Base-by-base conservation (phyloP, 2,888 invertebrate genomes). In the Dasysyrphus tricinctus region DNA sequence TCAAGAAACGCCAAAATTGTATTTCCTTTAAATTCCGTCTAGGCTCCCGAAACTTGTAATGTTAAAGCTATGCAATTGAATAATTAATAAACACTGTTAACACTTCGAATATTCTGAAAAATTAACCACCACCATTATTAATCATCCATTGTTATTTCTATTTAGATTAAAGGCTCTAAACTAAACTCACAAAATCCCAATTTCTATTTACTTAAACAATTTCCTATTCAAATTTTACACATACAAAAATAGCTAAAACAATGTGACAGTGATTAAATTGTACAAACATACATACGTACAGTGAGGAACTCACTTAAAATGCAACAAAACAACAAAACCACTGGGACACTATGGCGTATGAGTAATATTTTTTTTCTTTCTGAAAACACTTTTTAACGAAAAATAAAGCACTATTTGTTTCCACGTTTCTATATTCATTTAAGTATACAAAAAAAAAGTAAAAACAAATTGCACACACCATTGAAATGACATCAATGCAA, bases 291-390 rank as follows among this genome's bases (percentile, higher is more conserved):
- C 1, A 49, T 8, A 34, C 7, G 5, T 32, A 34, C 14, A 67
- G 12, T 49, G 16, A 67, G 34, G 14, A 51, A 39, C 12, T 37
- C 14, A 51, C 51, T 37, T 67, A 3, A 5, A 69, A 14, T 3
- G 34, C 12, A 19, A 59, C 34, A 59, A 37, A 59, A 34, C 34
- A 59, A 57, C 3, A 49, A 24, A 24, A 42, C 67, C 42, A 72
- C 19, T n/a, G 7, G 37, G 19, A 65, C 80, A 75, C 84, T 63
- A 29, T 47, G 72, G 76, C 84, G 84, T 84, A 84, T 84, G 80
- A 49, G 80, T 67, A 77, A 61, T 57, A 56, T 78, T 73, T 74
- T 70, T 65, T 78, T 73, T 74, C 65, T 65, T 24, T 24, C 9
- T 42, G 19, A 29, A 54, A 56, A 12, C 32, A 59, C 29, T 51